A percentile compares a stretch with the other conserved stretches of the same genome.
phyloP scores from a whole-genome alignment of 2,797 vertebrate species.

The Peromyscus eremicus region DNA sequence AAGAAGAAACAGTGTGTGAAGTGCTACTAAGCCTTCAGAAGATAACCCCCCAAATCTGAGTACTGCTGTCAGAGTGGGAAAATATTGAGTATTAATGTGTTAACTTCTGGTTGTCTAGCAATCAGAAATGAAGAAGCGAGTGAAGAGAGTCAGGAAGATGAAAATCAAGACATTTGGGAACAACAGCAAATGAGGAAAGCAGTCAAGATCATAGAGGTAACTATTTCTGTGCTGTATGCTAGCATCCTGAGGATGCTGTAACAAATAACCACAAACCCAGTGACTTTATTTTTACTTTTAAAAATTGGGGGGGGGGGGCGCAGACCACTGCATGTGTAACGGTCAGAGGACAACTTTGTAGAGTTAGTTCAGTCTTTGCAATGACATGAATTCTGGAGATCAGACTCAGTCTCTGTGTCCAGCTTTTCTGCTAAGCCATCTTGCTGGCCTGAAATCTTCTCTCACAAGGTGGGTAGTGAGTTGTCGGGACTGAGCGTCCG shows the following conservation, averaged over 20 bases:
- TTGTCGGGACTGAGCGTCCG: neutral
- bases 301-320: too few species aligned
- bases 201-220: constrained; percentile 90
- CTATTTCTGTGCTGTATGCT: constrained; percentile 1
- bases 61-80: neutral
- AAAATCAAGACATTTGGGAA: constrained; percentile 94
- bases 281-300: neutral
- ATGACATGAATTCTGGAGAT: neutral
- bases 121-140: constrained; percentile 84
- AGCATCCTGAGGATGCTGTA: neutral
- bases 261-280: neutral
- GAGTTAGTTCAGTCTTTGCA: neutral
- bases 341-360: neutral
- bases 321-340: neutral
- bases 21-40: neutral
- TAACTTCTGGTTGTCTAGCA: constrained; percentile 62
- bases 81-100: neutral
- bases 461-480: neutral
- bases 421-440: neutral
- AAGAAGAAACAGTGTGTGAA: neutral
- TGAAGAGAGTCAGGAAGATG: constrained; percentile 87
- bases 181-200: constrained; percentile 96
- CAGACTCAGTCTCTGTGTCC: neutral
- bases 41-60: neutral
- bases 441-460: neutral